phyloP scores from a whole-genome alignment of 2,888 invertebrate species.

The Drosophila parthenogenetica region DNA sequence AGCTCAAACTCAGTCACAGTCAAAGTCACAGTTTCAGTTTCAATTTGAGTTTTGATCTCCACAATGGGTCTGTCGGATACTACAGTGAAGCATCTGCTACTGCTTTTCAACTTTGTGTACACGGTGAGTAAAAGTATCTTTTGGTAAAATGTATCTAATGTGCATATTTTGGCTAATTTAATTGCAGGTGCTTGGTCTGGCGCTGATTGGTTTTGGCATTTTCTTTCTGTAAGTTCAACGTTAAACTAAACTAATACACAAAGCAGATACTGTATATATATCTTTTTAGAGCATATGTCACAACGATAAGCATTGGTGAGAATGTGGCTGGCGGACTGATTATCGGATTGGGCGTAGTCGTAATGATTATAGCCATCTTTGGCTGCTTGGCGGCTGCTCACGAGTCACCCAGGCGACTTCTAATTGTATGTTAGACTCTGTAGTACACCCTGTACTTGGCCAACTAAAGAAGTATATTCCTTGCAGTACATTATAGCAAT shows the following conservation, averaged over 20 bases:
- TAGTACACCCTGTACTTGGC: not conserved
- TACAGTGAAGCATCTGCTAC: slow-evolving; percentile 79
- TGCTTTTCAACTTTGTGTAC: slow-evolving; percentile 80
- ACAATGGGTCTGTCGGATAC: slow-evolving; percentile 75
- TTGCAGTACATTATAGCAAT: slow-evolving; percentile 69
- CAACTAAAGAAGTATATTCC: not conserved
- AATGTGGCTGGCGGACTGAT: slow-evolving; percentile 79
- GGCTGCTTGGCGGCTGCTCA: slow-evolving; percentile 81
- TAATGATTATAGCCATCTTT: slow-evolving; percentile 74
- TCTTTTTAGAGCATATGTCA: slow-evolving; percentile 42
- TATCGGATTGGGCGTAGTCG: slow-evolving; percentile 73
- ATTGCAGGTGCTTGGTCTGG: slow-evolving; percentile 74
- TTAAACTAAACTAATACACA: not conserved
- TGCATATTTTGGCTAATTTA: slow-evolving; percentile 15
- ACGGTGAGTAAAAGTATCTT: slow-evolving; percentile 64
- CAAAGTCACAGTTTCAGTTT: no score
- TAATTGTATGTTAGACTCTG: slow-evolving; percentile 63
- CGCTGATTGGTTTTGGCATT: slow-evolving; percentile 78
- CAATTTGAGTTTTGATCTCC: slow-evolving; percentile 33
- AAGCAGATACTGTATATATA: not conserved
- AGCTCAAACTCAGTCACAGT: slow-evolving; percentile 26
- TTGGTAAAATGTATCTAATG: not conserved
- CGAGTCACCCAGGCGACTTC: slow-evolving; percentile 68
- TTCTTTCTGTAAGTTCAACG: slow-evolving; percentile 72
- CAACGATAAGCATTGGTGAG: slow-evolving; percentile 78